Base-by-base conservation (phyloP, 1,140 invertebrate species). In the Leptopilina clavipes region DNA sequence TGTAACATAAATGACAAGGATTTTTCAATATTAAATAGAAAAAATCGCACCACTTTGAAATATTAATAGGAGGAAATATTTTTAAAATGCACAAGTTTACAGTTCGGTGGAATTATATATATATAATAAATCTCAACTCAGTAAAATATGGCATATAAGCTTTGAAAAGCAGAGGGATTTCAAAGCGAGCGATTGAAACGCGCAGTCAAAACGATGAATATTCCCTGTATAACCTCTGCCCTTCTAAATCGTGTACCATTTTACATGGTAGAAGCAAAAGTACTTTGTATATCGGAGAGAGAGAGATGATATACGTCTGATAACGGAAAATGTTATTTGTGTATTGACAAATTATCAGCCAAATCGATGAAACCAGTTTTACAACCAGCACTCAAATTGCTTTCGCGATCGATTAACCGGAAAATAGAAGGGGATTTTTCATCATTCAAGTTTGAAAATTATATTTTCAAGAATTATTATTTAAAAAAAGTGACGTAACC, bases 281-380 rank as follows among this genome's bases (percentile, higher is more conserved):
- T 48, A 70, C 31, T 48, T 70, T 37, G 44, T 54, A 48, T 70
- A n/a, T n/a, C n/a, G n/a, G n/a, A n/a, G n/a, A n/a, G n/a, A 19
- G 14, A 31, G 45, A 59, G 59, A 72, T 54, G 72, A 78, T 81
- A 12, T 71, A 65, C 56, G 19, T 18, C 14, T 45, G 76, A 82
- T 84, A 84, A 83, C 80, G 74, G 77, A 48, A 71, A 54, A 76
- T 72, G 77, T 75, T 77, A 78, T 80, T 65, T 75, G 72, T 44
- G 43, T 54, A 72, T n/a, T n/a, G 71, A 77, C 78, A 81, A 83
- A 79, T 85, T 80, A 82, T 82, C 71, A 77, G 56, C 31, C 52
- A 71, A 76, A 80, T 74, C 73, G 73, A 78, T 75, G 76, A 78
- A 73, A 82, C 79, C 70, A 79, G 78, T 79, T 81, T 82, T 80